Conservation (phyloP, 2,797 vertebrate species). For the Bucorvus abyssinicus region DNA sequence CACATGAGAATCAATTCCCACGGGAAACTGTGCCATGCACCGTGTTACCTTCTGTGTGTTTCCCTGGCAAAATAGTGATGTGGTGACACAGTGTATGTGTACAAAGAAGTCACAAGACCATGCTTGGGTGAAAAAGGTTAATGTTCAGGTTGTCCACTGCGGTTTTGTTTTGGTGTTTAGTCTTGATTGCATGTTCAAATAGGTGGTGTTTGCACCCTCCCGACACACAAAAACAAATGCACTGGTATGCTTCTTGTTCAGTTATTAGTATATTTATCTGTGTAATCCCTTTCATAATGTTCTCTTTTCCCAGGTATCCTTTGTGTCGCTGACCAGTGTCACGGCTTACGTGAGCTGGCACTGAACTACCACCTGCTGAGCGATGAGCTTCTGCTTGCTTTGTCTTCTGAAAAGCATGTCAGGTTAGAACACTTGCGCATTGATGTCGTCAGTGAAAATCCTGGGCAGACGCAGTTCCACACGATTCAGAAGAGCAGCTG, state of each 20-base stretch:
- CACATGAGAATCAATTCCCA: not conserved
- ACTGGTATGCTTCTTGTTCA: accelerated
- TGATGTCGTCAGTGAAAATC: slow-evolving; percentile 96
- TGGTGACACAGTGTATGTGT: accelerated
- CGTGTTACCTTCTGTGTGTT: not conserved
- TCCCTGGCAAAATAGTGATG: not conserved
- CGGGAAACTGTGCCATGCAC: not conserved
- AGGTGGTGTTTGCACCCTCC: not conserved
- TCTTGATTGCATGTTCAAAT: not conserved
- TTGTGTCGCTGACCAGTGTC: slow-evolving; percentile 97
- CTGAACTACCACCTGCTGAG: slow-evolving; percentile 96
- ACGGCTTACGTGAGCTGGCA: slow-evolving; percentile 94
- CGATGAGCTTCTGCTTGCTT: slow-evolving; percentile 92
- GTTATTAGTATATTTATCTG: not conserved
- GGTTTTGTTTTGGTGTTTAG: not conserved
- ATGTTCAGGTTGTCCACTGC: not conserved
- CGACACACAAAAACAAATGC: not conserved
- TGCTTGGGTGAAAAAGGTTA: not conserved
- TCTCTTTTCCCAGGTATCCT: slow-evolving; percentile 85
- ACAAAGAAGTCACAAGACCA: not conserved
- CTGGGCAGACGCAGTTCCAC: slow-evolving; percentile 93
- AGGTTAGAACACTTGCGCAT: slow-evolving; percentile 95
- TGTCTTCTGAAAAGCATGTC: slow-evolving; percentile 96
- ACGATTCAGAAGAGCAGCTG: slow-evolving; percentile 97
- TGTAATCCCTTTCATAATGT: not conserved